Conservation (phyloP, 2,797 vertebrate species). For the Sebastes baramenuke region DNA sequence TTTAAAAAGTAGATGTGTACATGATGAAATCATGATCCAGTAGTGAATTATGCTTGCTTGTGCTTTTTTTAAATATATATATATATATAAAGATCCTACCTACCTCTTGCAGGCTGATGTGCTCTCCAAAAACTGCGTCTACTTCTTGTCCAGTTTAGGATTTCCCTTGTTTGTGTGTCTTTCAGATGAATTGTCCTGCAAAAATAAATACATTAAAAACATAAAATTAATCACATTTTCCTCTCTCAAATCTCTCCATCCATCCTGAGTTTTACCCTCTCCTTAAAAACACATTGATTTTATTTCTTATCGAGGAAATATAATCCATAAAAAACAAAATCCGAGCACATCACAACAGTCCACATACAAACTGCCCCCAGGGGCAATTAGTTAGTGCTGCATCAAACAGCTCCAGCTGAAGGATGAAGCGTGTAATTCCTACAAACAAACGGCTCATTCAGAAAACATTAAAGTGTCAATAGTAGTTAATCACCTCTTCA, state of each 20-base stretch:
- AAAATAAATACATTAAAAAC: neutral
- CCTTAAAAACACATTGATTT: constrained; percentile 7
- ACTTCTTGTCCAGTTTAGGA: constrained; percentile 18
- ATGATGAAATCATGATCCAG: too few relatives aligned
- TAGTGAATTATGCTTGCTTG: neutral
- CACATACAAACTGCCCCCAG: constrained; percentile 49
- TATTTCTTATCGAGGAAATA: neutral
- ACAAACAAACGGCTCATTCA: constrained; percentile 70
- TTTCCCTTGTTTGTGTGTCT: constrained; percentile 8
- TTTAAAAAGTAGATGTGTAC: too few relatives aligned
- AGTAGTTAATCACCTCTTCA: constrained; percentile 55
- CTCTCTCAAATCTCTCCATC: neutral
- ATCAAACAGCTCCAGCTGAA: constrained; percentile 58
- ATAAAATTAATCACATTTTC: neutral
- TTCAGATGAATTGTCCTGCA: neutral
- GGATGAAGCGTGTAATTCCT: constrained; percentile 72
- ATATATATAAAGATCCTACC: neutral
- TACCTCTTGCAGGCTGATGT: neutral
- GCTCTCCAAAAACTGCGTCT: constrained; percentile 8
- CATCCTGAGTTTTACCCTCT: too few relatives aligned
- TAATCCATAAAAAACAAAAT: constrained; percentile 24
- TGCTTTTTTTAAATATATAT: neutral
- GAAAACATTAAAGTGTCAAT: constrained; percentile 65
- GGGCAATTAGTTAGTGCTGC: constrained; percentile 64
- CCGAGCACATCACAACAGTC: constrained; percentile 37